phyloP scores from a whole-genome alignment of 2,888 invertebrate genomes.

The Drosophila robusta region DNA sequence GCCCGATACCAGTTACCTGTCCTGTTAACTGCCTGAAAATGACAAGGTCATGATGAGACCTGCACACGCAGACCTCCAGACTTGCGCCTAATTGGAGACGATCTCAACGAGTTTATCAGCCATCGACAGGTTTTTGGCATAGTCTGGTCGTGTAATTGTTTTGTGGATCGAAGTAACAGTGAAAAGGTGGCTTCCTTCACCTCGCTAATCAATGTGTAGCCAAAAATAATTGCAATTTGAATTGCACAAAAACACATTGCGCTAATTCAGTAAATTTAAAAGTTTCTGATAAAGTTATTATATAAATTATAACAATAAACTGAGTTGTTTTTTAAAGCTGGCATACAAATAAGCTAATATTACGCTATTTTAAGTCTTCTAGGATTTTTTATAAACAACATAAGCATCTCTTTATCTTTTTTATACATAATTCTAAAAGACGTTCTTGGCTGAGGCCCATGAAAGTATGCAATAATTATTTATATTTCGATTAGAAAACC shows the following conservation, averaged over 20 bases:
- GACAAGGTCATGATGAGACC: conserved; percentile 63
- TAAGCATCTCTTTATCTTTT: too few species aligned
- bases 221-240: conserved; percentile 3
- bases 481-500: neutral
- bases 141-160: conserved; percentile 29
- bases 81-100: conserved; percentile 63
- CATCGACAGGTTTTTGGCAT: conserved; percentile 68
- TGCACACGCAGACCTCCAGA: conserved; percentile 49
- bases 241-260: neutral
- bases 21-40: conserved; percentile 28
- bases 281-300: too few species aligned
- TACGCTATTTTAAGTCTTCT: too few species aligned
- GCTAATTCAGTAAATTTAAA: too few species aligned
- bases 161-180: conserved; percentile 11
- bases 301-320: neutral
- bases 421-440: too few species aligned
- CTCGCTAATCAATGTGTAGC: neutral
- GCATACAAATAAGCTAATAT: too few species aligned
- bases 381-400: too few species aligned
- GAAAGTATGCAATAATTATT: neutral
- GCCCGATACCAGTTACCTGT: conserved; percentile 49
- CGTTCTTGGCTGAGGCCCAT: neutral
- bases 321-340: too few species aligned
- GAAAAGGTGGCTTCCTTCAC: conserved; percentile 24
- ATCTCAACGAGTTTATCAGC: conserved; percentile 66